Evolutionary conservation across 1,140 invertebrate genomes (phyloP), one percentile per base, ranked within the genome.

Genomic region (Planococcus citri): DNA sequence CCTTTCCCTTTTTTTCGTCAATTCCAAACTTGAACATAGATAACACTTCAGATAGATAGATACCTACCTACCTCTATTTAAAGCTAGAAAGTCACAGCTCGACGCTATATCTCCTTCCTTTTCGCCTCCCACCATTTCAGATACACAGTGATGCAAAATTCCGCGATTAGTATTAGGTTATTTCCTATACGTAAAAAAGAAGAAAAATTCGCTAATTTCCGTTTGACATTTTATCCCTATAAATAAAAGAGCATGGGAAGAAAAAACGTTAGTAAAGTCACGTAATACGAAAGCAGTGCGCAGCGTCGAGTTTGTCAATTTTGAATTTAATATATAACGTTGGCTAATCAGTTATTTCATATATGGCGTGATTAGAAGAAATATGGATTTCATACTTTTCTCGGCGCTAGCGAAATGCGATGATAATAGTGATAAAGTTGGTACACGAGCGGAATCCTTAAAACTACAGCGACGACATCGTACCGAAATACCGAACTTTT

Each of bases 271-370:
- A 51, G 41, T 20, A 3, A n/a, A 51, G 41, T 51, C 41, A 51
- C 41, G 41, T 51, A 51, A 51, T 51, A 51, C 41, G 41, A 17
- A 51, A 51, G 6, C n/a, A 51, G 12, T 12, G 29, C 29, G 29
- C 14, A 37, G 14, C 33, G 41, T 51, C 2, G 41, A 51, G 41
- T 51, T 51, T 51, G 41, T 51, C 41, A 51, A 51, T 51, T 51
- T 51, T 14, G 41, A 51, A 51, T 51, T 51, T 51, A 51, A 51
- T 51, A 51, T 51, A 51, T 51, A 51, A 51, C 41, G 41, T 51
- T 20, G 41, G 41, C 41, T 51, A 51, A 51, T 51, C 41, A 51
- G 41, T 51, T 51, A 51, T 51, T 51, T 51, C 41, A 51, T 51
- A 51, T 20, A 51, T 51, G 41, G 41, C 17, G 41, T 51, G 41